A percentile compares a stretch with the other conserved stretches of the same genome.
Evolutionary conservation across 2,113 vertebrate species (phyloP).

Genomic region (Elanoides forficatus): DNA sequence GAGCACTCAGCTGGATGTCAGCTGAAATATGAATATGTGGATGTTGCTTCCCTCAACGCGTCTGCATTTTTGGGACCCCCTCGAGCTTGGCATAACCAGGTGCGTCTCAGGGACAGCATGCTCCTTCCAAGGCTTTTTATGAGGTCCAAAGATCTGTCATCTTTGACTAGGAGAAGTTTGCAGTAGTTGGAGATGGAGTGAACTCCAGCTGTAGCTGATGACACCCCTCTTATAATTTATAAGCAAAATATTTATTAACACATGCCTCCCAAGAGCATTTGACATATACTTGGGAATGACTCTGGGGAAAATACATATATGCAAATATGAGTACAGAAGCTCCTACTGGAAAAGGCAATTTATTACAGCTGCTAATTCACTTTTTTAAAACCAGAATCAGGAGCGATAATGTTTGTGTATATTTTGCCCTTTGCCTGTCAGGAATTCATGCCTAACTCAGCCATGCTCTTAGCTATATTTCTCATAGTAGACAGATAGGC

Average conservation of each 20-base stretch:
- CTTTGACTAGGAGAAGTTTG: neutral
- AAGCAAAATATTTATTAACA: neutral
- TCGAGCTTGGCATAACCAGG: neutral
- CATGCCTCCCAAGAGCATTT: neutral
- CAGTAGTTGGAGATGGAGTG: neutral
- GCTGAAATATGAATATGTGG: neutral
- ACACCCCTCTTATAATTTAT: accelerated
- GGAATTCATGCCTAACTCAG: neutral
- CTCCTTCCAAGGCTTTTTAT: neutral
- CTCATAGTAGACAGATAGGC: neutral
- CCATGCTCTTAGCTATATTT: neutral
- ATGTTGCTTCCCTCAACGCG: neutral
- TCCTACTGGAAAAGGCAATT: neutral
- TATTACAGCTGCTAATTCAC: neutral
- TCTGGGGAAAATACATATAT: neutral
- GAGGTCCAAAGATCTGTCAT: neutral
- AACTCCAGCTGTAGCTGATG: neutral
- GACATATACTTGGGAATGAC: neutral
- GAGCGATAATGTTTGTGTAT: neutral
- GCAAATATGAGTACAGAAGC: neutral
- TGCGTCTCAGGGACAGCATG: neutral
- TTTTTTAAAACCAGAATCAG: neutral
- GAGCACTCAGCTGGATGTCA: conserved; percentile 6
- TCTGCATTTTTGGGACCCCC: neutral
- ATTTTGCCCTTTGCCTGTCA: neutral